These are phyloP conservation scores for Serilophus lunatus DNA, from an alignment of 2,113 vertebrate species.

Conservation along the genomic window DNA sequence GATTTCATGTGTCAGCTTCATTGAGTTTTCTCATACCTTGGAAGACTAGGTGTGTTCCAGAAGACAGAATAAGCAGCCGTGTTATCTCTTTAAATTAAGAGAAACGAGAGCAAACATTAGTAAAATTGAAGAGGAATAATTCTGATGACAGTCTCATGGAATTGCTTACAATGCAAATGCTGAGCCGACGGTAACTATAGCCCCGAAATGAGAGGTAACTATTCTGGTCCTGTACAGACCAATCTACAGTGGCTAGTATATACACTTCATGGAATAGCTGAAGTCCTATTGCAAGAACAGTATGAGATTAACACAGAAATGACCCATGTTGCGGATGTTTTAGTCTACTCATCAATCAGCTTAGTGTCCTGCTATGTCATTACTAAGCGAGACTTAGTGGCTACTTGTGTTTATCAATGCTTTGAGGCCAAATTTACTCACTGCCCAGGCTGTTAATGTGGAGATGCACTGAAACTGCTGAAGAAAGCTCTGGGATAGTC, in stretches of 20 bases:
- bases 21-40: background rate
- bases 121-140: background rate
- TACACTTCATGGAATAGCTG: background rate
- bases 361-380: background rate
- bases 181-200: background rate
- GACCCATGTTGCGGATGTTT: accelerated
- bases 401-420: background rate
- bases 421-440: background rate
- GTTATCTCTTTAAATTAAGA: background rate
- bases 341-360: background rate
- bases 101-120: background rate
- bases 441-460: background rate
- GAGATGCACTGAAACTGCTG: background rate
- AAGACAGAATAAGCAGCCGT: background rate
- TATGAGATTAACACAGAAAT: background rate
- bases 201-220: background rate
- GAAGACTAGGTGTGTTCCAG: background rate
- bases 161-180: background rate
- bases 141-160: background rate
- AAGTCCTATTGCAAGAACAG: background rate
- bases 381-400: background rate
- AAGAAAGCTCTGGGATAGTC: background rate
- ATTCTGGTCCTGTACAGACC: background rate
- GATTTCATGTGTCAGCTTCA: background rate
- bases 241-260: too few relatives aligned